A percentile compares a stretch with the other conserved stretches of the same genome.
Conservation (phyloP, 2,888 invertebrate genomes). For the Caenorhabditis auriculariae region DNA sequence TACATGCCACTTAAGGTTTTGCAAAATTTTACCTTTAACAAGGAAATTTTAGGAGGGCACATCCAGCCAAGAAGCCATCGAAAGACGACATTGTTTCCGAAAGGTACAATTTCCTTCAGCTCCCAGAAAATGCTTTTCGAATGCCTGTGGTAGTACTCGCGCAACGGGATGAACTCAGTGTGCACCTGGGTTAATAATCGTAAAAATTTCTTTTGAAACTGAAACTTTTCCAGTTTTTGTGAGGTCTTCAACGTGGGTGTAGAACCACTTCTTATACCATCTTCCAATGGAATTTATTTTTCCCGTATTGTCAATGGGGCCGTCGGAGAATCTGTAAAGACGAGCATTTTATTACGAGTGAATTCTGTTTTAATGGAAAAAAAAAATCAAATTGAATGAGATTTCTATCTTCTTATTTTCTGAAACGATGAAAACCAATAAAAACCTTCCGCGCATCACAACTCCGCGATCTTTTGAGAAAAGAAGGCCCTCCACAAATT, state of each 20-base stretch:
- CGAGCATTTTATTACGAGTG: background rate
- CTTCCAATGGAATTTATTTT: conserved; percentile 74
- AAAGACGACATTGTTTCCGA: conserved; percentile 78
- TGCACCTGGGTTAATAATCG: conserved; percentile 1
- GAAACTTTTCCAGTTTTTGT: conserved; percentile 23
- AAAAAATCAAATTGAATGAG: background rate
- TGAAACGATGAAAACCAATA: conserved; percentile 64
- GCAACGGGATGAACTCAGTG: conserved; percentile 74
- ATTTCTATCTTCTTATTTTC: background rate
- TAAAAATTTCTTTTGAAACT: conserved; percentile 3
- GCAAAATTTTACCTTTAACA: conserved; percentile 70
- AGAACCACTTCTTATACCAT: conserved; percentile 84
- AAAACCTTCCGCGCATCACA: conserved; percentile 77
- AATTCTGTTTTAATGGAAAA: too few species aligned
- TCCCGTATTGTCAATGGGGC: conserved; percentile 37
- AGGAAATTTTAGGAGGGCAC: conserved; percentile 80
- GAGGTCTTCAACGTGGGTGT: conserved; percentile 74
- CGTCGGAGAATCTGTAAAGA: conserved; percentile 44
- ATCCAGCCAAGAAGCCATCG: conserved; percentile 78
- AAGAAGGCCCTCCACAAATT: conserved; percentile 78
- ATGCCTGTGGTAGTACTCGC: conserved; percentile 82
- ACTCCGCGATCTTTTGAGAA: conserved; percentile 74
- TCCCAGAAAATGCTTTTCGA: conserved; percentile 82
- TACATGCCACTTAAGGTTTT: conserved; percentile 60
- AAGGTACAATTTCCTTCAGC: conserved; percentile 80